Evolutionary conservation across 2,113 vertebrate species (phyloP), one percentile per base, ranked within the genome.

Genomic region (Crocuta crocuta): DNA sequence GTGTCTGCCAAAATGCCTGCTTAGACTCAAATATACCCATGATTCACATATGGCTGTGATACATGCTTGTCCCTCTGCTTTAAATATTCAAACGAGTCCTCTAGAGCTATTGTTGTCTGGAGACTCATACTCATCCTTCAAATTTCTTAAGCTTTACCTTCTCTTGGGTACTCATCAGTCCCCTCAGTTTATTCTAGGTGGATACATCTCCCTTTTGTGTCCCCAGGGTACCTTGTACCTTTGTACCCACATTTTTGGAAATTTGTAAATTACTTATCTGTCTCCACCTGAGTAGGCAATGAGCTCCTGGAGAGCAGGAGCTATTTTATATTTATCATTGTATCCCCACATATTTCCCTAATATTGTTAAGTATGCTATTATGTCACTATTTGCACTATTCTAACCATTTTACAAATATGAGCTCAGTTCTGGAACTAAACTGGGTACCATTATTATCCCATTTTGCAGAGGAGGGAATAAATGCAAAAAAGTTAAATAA

Each of bases 381-480:
- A 43, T 89, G 26, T 74, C 33, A 76, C 21, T 58, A 43, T 78
- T 45, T 83, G 65, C 19, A 21, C 16, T 65, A 24, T 61, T 86
- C 48, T 61, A 76, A 68, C 19, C 48, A 83, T 61, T 80, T 92
- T 84, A 66, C 9, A 90, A 58, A 70, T 91, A 84, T 28, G 39
- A 83, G 45, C 78, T 93, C 19, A 55, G 16, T 92, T 93, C 66
- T 86, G 68, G 83, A 28, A 83, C 28, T 66, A 35, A 78, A 11
- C 66, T n/a, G n/a, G 19, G 10, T 76, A 12, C 45, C 35, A 2
- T 80, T 79, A 61, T 35, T 80, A 43, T 70, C 31, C 39, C 71
- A 95, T 89, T 73, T 95, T 55, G 17, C 55, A 76, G 53, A 43
- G n/a, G 9, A 85, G 65, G 26, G 91, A 82, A 91, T 61, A 83